phyloP scores from a whole-genome alignment of 2,797 vertebrate genomes.

The Streptopelia turtur region DNA sequence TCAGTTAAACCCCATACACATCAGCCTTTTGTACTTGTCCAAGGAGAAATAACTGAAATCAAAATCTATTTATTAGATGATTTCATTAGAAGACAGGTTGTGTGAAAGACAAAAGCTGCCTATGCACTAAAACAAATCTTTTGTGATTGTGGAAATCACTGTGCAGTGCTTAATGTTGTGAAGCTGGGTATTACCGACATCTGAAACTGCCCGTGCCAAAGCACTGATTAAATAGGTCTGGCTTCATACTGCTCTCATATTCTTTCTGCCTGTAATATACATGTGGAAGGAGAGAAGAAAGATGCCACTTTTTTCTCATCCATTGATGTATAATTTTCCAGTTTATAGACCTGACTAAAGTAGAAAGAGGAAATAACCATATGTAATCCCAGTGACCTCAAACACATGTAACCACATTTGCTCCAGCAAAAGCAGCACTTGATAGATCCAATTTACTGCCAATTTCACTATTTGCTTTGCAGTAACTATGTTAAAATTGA shows the following conservation, averaged over 20 bases:
- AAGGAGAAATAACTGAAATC: not conserved
- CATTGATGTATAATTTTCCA: not conserved
- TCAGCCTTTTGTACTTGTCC: not conserved
- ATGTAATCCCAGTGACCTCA: not conserved
- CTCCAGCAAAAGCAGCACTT: not conserved
- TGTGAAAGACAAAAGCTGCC: not conserved
- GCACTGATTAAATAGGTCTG: not conserved
- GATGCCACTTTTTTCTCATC: not conserved
- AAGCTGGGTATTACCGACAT: not conserved
- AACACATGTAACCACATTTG: not conserved
- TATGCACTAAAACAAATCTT: not conserved
- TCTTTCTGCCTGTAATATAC: not conserved
- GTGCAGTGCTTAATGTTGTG: not conserved
- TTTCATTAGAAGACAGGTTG: not conserved
- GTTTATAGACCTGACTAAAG: not conserved
- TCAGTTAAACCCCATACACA: not conserved
- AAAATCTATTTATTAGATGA: not conserved
- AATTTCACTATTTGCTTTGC: constrained; percentile 1
- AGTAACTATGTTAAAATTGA: not conserved
- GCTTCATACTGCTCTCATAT: not conserved
- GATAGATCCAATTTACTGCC: constrained; percentile 16
- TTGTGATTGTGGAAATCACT: not conserved
- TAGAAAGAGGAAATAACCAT: not conserved
- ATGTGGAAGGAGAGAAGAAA: not conserved
- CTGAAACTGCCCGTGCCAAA: not conserved